These are phyloP conservation scores for Paramormyrops hopkinsi DNA, from an alignment of 2,797 vertebrate species.

Conservation along the genomic window DNA sequence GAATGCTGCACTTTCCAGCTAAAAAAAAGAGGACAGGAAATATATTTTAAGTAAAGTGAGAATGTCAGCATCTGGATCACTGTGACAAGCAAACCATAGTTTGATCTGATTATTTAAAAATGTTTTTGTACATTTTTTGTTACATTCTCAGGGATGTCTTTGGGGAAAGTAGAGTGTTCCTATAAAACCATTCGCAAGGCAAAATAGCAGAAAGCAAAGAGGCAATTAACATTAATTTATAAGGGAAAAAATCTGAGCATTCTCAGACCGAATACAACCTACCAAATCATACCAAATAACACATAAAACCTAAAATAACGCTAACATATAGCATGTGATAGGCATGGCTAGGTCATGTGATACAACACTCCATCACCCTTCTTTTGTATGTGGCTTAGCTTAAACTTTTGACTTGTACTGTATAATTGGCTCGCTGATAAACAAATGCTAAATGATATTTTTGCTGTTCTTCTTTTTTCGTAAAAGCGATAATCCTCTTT, in stretches of 20 bases:
- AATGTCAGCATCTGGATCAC: not conserved
- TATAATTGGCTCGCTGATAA: not conserved
- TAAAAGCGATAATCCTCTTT: not conserved
- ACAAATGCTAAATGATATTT: not conserved
- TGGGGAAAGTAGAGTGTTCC: not conserved
- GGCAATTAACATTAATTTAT: not conserved
- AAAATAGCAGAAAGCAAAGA: not conserved
- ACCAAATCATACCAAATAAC: not conserved
- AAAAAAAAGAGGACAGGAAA: not conserved
- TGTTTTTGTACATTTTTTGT: not conserved
- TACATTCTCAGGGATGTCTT: not conserved
- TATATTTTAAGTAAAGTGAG: not conserved
- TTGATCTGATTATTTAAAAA: not conserved
- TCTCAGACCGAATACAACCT: not conserved
- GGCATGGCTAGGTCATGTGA: not conserved
- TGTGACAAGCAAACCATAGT: not conserved
- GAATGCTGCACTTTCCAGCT: slow-evolving; percentile 15
- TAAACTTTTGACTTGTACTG: not conserved
- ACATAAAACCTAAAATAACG: not conserved
- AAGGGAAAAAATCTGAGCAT: not conserved
- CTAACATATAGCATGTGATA: not conserved
- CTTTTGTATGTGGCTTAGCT: not conserved
- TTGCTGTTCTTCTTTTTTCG: not conserved
- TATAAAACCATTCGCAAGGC: not conserved
- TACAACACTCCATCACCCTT: not conserved